Base-by-base conservation (phyloP, 2,888 invertebrate genomes). In the Drosophila nigritarsus region DNA sequence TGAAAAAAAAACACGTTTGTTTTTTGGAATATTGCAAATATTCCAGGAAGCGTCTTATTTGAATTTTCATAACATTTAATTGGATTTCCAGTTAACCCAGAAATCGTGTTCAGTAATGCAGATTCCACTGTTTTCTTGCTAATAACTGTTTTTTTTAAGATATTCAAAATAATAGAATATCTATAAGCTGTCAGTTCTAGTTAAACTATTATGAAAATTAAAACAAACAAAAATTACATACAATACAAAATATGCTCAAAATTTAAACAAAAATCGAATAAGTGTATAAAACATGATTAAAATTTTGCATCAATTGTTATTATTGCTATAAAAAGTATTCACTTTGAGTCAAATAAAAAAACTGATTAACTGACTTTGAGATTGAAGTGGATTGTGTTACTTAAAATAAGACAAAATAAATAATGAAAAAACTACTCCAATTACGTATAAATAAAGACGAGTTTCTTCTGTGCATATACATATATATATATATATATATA, bases 401-500 rank as follows among this genome's bases (percentile, higher is more conserved):
- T 45, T 15, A 45, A 45, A 8, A 45, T 45, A 24, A 8, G 45
- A 45, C n/a, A 15, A 24, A 45, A 8, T 24, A 45, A 45, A 45
- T 24, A 45, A 24, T 18, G 11, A 29, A n/a, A 50, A 50, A 18
- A n/a, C 27, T n/a, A 29, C n/a, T 50, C 50, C 50, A n/a, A 50
- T 50, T n/a, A 29, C n/a, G 29, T 38, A 36, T 36, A 13, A 34
- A 24, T 54, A 15, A 34, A 67, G 40, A 42, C 42, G 51, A 15
- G 18, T 51, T 38, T 32, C 13, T 42, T 51, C 40, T 73, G 73
- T 62, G 61, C 45, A 24, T 45, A 24, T 15, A 15, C 45, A 45
- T 45, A 6, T 42, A 42, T 13, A 20, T 11, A 13, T 20, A 20
- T 6, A 45, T 13, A 20, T 3, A 18, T 13, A 7, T 42, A 20